These are phyloP conservation scores for Gila orcuttii DNA, from an alignment of 2,113 vertebrate genomes.

Conservation along the genomic window DNA sequence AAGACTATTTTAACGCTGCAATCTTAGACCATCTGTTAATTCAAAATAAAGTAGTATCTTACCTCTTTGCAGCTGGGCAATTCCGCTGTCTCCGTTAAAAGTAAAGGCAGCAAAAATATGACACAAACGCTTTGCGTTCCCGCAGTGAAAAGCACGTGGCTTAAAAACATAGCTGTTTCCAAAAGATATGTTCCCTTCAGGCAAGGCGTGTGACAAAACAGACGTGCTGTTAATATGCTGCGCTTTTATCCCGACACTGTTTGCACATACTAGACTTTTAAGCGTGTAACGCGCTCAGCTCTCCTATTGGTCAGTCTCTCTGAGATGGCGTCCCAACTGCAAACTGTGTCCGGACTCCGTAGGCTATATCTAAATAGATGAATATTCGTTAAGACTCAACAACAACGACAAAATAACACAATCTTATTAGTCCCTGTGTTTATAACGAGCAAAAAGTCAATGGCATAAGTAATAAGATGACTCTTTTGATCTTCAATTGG, in stretches of 20 bases:
- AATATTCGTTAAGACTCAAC: not conserved
- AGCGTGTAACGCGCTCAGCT: not conserved
- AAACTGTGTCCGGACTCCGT: not conserved
- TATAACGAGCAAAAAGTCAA: not conserved
- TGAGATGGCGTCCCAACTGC: not conserved
- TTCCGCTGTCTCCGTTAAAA: conserved; percentile 61
- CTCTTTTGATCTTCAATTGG: not conserved
- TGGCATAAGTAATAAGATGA: not conserved
- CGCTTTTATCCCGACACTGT: conserved; percentile 26
- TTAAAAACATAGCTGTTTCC: not conserved
- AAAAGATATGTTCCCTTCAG: not conserved
- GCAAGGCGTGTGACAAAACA: not conserved
- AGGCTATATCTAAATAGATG: not conserved
- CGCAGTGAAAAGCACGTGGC: not conserved
- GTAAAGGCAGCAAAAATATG: conserved; percentile 59
- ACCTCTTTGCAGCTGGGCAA: conserved; percentile 81
- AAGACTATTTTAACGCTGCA: not conserved
- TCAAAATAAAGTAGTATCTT: conserved; percentile 49
- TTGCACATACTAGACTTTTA: not conserved
- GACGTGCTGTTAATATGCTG: not conserved
- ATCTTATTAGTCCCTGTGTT: not conserved
- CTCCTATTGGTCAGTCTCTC: conserved; percentile 29
- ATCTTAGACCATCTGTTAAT: not conserved
- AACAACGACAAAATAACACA: not conserved
- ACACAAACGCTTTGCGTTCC: conserved; percentile 9